Percentiles rank a stretch among this genome's conserved stretches.
Evolutionary conservation across 2,888 invertebrate species (phyloP).

Genomic region (Meiosimyza decipiens): DNA sequence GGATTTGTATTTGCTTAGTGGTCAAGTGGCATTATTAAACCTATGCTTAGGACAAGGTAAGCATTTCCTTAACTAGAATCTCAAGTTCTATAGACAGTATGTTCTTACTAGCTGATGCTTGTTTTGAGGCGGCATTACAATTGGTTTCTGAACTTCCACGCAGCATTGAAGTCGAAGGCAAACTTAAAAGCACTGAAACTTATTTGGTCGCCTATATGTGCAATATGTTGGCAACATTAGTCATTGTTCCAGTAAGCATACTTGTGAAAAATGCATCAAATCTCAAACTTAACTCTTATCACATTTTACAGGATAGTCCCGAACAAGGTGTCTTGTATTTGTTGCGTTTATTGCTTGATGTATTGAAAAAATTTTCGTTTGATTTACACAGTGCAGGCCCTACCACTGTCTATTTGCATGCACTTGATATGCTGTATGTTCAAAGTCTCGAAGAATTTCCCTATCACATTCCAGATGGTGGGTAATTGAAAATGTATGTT

Average conservation of each 20-base stretch:
- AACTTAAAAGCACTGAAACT: conserved; percentile 77
- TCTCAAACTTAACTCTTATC: neutral
- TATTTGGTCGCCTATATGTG: conserved; percentile 78
- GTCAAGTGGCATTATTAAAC: conserved; percentile 89
- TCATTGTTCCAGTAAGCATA: conserved; percentile 80
- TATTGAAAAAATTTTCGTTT: conserved; percentile 80
- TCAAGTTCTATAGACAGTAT: neutral
- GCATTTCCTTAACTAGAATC: neutral
- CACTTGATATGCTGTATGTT: conserved; percentile 81
- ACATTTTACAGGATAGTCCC: conserved; percentile 78
- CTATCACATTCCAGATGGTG: conserved; percentile 84
- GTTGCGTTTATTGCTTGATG: conserved; percentile 82
- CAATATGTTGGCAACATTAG: conserved; percentile 83
- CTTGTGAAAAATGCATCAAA: neutral
- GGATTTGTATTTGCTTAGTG: conserved; percentile 87
- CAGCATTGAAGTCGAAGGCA: conserved; percentile 79
- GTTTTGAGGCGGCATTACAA: conserved; percentile 88
- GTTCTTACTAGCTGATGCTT: conserved; percentile 83
- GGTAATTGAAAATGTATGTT: conserved; percentile 15
- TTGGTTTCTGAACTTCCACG: conserved; percentile 83
- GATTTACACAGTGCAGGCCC: conserved; percentile 75
- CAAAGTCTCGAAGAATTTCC: conserved; percentile 85
- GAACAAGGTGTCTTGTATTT: conserved; percentile 88
- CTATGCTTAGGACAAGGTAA: conserved; percentile 91
- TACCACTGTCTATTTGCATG: conserved; percentile 77